Percentiles rank a stretch among this genome's conserved stretches.
Evolutionary conservation across 2,888 invertebrate species (phyloP).

Genomic region (Ariolimax columbianus): DNA sequence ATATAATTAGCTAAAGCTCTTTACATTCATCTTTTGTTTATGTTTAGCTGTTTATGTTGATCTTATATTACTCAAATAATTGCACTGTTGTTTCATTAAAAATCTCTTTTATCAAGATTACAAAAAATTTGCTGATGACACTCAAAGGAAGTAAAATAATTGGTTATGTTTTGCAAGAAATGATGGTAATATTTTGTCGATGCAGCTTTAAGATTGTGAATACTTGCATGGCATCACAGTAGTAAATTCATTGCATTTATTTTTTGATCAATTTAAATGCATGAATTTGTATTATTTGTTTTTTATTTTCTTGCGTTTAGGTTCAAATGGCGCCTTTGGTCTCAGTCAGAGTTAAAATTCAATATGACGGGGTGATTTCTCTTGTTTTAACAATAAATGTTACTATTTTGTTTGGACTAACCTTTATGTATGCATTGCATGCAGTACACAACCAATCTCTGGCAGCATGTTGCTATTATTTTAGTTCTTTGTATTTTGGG

Average conservation of each 20-base stretch:
- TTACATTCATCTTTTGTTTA: too few relatives aligned
- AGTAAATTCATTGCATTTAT: not conserved
- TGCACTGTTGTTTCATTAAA: too few relatives aligned
- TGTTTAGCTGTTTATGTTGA: too few relatives aligned
- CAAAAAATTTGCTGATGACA: too few relatives aligned
- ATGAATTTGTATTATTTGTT: not conserved
- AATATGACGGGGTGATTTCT: conserved; percentile 35
- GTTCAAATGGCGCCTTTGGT: conserved; percentile 16
- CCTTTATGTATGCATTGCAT: not conserved
- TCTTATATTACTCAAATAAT: too few relatives aligned
- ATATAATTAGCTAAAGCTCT: too few relatives aligned
- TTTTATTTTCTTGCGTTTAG: conserved; percentile 25
- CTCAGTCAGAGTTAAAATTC: conserved; percentile 47
- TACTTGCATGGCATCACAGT: not conserved
- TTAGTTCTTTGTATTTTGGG: too few relatives aligned
- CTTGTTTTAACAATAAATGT: not conserved
- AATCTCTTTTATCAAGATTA: too few relatives aligned
- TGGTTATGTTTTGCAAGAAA: too few relatives aligned
- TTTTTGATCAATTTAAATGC: not conserved
- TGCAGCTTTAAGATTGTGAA: too few relatives aligned
- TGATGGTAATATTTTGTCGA: too few relatives aligned
- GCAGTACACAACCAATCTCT: not conserved
- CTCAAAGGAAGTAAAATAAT: too few relatives aligned
- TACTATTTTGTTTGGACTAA: not conserved
- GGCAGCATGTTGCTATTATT: not conserved